Evolutionary conservation across 2,888 invertebrate species (phyloP), one percentile per base, ranked within the genome.

Genomic region (Cheilosia variabilis): DNA sequence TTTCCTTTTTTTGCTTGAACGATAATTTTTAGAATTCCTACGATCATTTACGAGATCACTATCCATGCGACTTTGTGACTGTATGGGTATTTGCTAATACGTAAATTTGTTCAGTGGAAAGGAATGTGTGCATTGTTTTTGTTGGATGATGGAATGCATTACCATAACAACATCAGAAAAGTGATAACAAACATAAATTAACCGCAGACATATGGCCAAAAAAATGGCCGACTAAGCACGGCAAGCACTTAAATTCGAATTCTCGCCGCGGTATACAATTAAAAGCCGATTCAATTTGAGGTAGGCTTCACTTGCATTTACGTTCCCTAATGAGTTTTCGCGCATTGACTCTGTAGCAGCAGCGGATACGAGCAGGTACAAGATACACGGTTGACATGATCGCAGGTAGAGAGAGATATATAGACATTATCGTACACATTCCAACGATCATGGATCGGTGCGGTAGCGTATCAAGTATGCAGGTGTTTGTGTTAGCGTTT

Each of bases 401-500:
- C 27, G n/a, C 66, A 68, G 71, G 66, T 71, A 80, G 81, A 71
- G 50, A 72, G 81, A 71, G 76, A 80, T 13, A 65, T 69, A 71
- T 52, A 53, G 47, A 79, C 19, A 78, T 45, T 55, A 69, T 22
- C 52, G 58, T 60, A 65, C 65, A 58, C 65, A 81, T 81, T 72
- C 79, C 79, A 76, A 22, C 68, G 57, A 58, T 55, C 63, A 41
- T 76, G 71, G 55, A 47, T 62, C 58, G 50, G 19, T 13, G 52
- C 27, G 47, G 60, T 50, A 80, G 71, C 81, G 69, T 81, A 81
- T 75, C 68, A 50, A 31, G 60, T 72, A 52, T 76, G 76, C 86
- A 86, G 81, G 86, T 86, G 86, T 86, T 86, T 86, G 86, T 86
- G 77, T 72, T 86, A 77, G 57, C 86, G 73, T 80, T 71, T 81